A percentile compares a stretch with the other conserved stretches of the same genome.
These are phyloP conservation scores for Nymphalis io DNA, from an alignment of 1,140 invertebrate species.

Conservation along the genomic window DNA sequence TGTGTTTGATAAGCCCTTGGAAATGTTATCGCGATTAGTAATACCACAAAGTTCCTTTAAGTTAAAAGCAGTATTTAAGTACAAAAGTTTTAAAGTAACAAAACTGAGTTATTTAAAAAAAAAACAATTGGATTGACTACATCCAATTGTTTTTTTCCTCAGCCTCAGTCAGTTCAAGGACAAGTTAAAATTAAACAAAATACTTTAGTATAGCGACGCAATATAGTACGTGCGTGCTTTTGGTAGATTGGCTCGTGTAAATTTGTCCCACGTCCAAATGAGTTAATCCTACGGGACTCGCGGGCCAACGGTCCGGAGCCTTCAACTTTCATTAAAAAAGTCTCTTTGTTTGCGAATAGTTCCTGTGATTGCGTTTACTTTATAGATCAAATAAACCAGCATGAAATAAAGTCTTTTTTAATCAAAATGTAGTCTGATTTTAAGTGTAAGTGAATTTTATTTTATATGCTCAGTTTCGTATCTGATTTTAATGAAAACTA, in stretches of 20 bases:
- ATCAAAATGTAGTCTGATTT: background rate
- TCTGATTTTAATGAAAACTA: too few species aligned
- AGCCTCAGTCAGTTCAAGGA: background rate
- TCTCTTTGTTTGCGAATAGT: conserved; percentile 37
- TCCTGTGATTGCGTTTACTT: conserved; percentile 40
- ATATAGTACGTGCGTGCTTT: conserved; percentile 54
- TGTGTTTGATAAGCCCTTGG: too few species aligned
- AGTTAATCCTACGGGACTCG: conserved; percentile 54
- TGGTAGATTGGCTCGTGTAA: conserved; percentile 66
- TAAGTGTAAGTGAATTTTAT: too few species aligned
- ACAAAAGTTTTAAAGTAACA: too few species aligned
- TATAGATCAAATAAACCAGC: conserved; percentile 22
- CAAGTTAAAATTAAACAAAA: conserved; percentile 36
- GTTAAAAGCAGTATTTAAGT: too few species aligned
- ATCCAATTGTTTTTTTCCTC: too few species aligned
- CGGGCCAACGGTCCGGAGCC: conserved; percentile 40
- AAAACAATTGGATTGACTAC: too few species aligned
- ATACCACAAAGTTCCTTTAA: too few species aligned
- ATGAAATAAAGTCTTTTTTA: background rate
- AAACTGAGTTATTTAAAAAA: background rate
- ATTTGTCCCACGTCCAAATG: conserved; percentile 67
- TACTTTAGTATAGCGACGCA: conserved; percentile 48
- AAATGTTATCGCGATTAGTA: too few species aligned
- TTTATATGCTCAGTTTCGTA: too few species aligned
- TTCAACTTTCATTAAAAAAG: conserved; percentile 59